Conservation (phyloP, 2,113 vertebrate species). For the Forbesichthys agassizii region DNA sequence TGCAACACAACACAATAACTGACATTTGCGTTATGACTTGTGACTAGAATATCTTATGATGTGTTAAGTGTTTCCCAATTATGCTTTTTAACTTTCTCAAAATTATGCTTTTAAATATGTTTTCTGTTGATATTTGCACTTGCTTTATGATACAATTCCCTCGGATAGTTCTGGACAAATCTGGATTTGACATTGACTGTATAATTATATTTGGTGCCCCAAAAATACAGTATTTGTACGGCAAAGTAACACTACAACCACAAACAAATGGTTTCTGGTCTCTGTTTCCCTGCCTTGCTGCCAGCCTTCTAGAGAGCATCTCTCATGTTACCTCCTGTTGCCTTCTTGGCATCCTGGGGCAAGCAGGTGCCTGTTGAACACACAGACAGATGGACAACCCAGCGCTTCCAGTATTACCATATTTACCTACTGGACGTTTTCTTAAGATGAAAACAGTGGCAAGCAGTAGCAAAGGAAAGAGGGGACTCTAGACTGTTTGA, state of each 20-base stretch:
- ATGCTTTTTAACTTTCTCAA: no score
- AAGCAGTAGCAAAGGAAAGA: not conserved
- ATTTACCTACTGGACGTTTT: not conserved
- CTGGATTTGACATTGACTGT: no score
- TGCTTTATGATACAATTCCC: no score
- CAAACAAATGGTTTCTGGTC: not conserved
- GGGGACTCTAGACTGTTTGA: not conserved
- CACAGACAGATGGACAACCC: constrained; percentile 6
- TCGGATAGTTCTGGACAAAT: no score
- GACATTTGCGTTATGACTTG: no score
- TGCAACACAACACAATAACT: no score
- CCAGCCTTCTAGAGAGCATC: not conserved
- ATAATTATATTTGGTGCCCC: not conserved
- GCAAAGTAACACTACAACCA: not conserved
- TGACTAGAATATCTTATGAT: no score
- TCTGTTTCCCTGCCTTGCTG: not conserved
- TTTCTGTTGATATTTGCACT: no score
- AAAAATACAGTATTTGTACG: not conserved
- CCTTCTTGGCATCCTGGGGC: constrained; percentile 12
- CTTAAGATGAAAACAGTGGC: not conserved
- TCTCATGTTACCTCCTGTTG: constrained; percentile 37
- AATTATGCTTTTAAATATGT: no score
- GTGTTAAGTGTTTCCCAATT: no score
- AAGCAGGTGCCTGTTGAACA: constrained; percentile 7
- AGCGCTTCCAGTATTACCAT: not conserved